A percentile compares a stretch with the other conserved stretches of the same genome.
Evolutionary conservation across 1,140 invertebrate species (phyloP).

Genomic region (Lepidotrigona ventralis): DNA sequence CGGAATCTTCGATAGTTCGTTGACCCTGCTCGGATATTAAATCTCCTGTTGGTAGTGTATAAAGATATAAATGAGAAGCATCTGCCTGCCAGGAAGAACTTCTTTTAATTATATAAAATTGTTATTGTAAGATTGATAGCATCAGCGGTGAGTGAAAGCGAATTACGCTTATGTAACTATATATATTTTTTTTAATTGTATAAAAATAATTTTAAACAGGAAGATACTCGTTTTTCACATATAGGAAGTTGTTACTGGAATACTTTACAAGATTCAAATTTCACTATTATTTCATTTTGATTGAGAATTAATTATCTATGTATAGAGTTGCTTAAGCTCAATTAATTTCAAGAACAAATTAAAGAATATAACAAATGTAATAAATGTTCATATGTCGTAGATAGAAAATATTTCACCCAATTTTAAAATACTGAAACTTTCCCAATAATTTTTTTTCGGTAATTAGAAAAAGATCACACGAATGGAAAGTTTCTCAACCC

Average conservation of each 20-base stretch:
- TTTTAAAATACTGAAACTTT: neutral
- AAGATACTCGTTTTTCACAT: neutral
- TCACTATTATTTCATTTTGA: too few species aligned
- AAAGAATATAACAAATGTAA: too few species aligned
- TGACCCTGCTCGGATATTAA: neutral
- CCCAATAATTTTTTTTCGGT: neutral
- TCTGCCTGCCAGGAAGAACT: neutral
- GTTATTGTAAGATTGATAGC: neutral
- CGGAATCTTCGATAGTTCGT: slow-evolving; percentile 36
- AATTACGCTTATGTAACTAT: neutral
- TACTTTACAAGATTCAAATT: too few species aligned
- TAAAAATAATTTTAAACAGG: neutral
- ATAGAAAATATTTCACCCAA: neutral
- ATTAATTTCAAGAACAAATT: neutral
- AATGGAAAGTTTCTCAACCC: neutral
- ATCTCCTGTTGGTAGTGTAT: neutral
- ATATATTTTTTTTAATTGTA: neutral
- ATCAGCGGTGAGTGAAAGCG: neutral
- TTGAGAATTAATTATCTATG: too few species aligned
- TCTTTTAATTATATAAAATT: slow-evolving; percentile 6
- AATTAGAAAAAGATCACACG: too few species aligned
- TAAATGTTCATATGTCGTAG: neutral
- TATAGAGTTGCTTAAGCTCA: neutral
- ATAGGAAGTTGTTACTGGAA: neutral
- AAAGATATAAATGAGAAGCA: neutral